phyloP scores from a whole-genome alignment of 2,797 vertebrate genomes.

The Coilia nasus region DNA sequence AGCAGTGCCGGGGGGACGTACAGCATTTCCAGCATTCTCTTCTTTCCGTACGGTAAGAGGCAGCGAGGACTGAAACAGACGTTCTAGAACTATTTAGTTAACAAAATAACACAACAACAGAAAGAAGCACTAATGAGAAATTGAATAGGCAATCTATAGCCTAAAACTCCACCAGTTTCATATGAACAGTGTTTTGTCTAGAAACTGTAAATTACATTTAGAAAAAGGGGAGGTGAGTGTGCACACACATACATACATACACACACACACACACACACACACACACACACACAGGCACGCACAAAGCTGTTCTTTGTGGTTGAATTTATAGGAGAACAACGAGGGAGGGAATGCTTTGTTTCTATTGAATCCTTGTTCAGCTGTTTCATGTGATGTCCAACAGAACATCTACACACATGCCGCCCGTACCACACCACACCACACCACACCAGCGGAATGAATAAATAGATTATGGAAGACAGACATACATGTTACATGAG shows the following conservation, averaged over 20 bases:
- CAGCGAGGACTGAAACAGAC: too few species aligned
- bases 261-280: background rate
- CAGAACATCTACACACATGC: background rate
- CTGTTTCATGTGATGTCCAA: conserved; percentile 23
- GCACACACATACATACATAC: too few species aligned
- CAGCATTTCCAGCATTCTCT: too few species aligned
- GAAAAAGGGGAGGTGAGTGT: background rate
- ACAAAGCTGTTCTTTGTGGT: conserved; percentile 21
- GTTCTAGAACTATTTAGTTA: too few species aligned
- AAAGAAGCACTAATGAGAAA: too few species aligned
- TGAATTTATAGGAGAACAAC: conserved; percentile 7
- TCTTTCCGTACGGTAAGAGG: too few species aligned
- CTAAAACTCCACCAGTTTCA: background rate
- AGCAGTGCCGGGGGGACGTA: too few species aligned
- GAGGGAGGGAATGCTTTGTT: conserved; percentile 9
- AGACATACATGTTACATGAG: conserved; percentile 18
- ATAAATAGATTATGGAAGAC: conserved; percentile 16
- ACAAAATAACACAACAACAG: too few species aligned
- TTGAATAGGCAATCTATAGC: too few species aligned
- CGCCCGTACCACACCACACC: background rate
- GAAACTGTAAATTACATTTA: conserved; percentile 3
- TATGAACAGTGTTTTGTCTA: background rate
- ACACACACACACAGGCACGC: background rate
- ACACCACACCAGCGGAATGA: background rate
- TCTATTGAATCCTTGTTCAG: conserved; percentile 17